Percentiles rank a stretch among this genome's conserved stretches.
Evolutionary conservation across 2,888 invertebrate species (phyloP).

Genomic region (Neuroscelio doddi): DNA sequence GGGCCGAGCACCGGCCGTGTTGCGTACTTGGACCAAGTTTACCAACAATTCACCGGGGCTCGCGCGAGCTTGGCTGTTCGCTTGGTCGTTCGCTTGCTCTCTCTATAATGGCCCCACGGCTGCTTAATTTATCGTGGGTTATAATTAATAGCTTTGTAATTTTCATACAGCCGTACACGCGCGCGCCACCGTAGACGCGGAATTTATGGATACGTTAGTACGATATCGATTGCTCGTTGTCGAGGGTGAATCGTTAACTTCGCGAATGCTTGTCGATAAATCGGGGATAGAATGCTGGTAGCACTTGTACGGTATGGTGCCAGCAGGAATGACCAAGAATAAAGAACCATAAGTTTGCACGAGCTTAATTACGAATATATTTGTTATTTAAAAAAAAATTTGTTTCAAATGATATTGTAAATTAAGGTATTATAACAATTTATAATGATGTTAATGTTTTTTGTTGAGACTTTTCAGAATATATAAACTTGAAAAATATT

Average conservation of each 20-base stretch:
- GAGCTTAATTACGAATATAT: too few species aligned
- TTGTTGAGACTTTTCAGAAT: too few species aligned
- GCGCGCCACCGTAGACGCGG: constrained; percentile 33
- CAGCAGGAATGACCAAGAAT: constrained; percentile 33
- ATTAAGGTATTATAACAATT: too few species aligned
- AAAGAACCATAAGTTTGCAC: constrained; percentile 37
- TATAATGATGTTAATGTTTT: too few species aligned
- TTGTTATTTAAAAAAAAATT: too few species aligned
- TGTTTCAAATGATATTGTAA: too few species aligned
- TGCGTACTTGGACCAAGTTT: constrained; percentile 72
- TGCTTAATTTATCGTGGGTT: constrained; percentile 71
- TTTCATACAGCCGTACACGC: constrained; percentile 65
- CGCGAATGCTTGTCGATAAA: constrained; percentile 45
- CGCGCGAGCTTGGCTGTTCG: constrained; percentile 47
- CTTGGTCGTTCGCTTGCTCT: constrained; percentile 49
- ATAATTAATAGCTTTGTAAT: constrained; percentile 73
- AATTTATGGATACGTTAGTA: constrained; percentile 48
- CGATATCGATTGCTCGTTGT: constrained; percentile 46
- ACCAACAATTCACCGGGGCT: constrained; percentile 70
- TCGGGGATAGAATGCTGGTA: constrained; percentile 40
- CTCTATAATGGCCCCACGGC: constrained; percentile 71
- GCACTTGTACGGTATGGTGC: constrained; percentile 34
- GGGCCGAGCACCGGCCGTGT: constrained; percentile 66
- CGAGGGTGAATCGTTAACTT: constrained; percentile 44
- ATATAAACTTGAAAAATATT: too few species aligned